phyloP scores from a whole-genome alignment of 2,113 vertebrate genomes.

The Ctenodactylus gundi region DNA sequence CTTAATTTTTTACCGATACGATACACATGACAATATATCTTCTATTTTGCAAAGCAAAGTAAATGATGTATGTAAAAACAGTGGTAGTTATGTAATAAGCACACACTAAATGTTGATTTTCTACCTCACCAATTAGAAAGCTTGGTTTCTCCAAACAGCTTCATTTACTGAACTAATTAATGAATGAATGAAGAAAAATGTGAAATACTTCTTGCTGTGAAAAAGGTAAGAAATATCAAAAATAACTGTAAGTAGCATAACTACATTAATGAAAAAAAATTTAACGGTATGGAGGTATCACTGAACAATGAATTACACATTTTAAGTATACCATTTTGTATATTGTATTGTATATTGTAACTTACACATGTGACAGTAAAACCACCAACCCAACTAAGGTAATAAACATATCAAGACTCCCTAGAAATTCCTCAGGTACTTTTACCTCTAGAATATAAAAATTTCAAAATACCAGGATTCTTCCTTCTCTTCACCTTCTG shows the following conservation, averaged over 20 bases:
- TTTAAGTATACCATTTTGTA: background rate
- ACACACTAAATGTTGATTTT: background rate
- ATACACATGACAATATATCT: background rate
- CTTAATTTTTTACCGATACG: constrained; percentile 24
- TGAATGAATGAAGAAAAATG: background rate
- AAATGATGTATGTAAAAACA: background rate
- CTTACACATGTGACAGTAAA: background rate
- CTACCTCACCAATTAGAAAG: background rate
- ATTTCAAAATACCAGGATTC: background rate
- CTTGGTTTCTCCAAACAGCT: background rate
- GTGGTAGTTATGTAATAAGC: background rate
- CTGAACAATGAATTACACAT: background rate
- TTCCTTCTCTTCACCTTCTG: background rate
- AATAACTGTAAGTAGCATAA: background rate
- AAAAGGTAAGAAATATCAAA: background rate
- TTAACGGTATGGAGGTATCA: background rate
- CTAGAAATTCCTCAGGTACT: background rate
- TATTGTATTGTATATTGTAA: no score
- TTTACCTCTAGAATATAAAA: background rate
- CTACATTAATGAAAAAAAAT: background rate
- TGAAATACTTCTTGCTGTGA: background rate
- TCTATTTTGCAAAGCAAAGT: background rate
- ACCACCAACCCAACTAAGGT: background rate
- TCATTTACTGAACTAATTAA: background rate
- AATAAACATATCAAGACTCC: background rate